phyloP scores from a whole-genome alignment of 2,797 vertebrate genomes.

The Capromys pilorides region DNA sequence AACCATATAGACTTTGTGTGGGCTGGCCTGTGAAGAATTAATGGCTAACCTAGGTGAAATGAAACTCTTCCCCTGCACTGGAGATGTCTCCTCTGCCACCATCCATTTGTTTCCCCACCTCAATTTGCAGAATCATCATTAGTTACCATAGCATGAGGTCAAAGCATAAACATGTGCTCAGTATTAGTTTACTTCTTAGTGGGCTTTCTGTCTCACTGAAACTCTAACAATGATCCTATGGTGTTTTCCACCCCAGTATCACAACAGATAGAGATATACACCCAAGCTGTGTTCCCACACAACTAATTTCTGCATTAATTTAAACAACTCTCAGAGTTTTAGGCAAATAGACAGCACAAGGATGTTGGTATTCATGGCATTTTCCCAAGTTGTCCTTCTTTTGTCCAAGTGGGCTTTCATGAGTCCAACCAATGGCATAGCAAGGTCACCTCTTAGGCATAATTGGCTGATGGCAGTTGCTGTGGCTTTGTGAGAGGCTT shows the following conservation, averaged over 20 bases:
- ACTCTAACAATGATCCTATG: constrained; percentile 76
- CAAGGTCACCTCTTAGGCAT: constrained; percentile 62
- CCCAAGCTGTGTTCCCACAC: constrained; percentile 86
- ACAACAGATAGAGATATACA: constrained; percentile 88
- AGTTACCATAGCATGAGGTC: constrained; percentile 85
- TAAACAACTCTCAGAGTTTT: constrained; percentile 86
- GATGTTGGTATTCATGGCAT: constrained; percentile 77
- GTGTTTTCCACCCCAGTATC: constrained; percentile 80
- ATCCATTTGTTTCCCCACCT: constrained; percentile 78
- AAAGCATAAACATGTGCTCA: constrained; percentile 85
- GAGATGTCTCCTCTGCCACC: constrained; percentile 63
- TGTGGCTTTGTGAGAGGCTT: constrained; percentile 72
- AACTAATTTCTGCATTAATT: constrained; percentile 88
- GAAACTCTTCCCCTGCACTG: neutral
- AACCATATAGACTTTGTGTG: constrained; percentile 60
- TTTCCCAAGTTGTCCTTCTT: constrained; percentile 81
- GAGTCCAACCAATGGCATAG: constrained; percentile 67
- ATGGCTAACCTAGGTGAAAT: constrained; percentile 53
- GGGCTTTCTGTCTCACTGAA: constrained; percentile 75
- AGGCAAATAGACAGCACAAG: constrained; percentile 86
- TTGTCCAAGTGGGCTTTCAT: constrained; percentile 81
- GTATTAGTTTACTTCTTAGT: constrained; percentile 81
- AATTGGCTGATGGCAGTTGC: constrained; percentile 73
- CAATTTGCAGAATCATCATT: constrained; percentile 85
- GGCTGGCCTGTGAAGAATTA: constrained; percentile 72